Base-by-base conservation (phyloP, 2,113 vertebrate genomes). In the Otocyon megalotis region DNA sequence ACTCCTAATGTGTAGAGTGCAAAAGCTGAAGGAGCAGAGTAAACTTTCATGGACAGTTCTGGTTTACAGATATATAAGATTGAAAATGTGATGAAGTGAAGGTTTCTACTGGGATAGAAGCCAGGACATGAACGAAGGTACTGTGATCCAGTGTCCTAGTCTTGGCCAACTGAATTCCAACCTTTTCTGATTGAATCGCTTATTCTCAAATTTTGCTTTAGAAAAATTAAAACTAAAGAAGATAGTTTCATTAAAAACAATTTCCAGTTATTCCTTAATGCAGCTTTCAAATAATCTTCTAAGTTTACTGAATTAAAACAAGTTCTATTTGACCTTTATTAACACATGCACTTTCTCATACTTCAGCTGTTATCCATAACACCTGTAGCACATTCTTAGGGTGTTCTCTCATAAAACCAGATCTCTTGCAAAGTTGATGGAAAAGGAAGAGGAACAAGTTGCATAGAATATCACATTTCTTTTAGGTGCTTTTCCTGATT, bases 371-470 rank as follows among this genome's bases (percentile, higher is more conserved):
- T 96, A 65, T 28, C 69, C 71, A 9, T 67, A 94, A 85, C 94
- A 98, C 96, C 97, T 97, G 95, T 94, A 94, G 88, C n/a, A 90
- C 80, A 90, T 96, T 93, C 90, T 60, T 86, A 22, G 17, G 48
- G 79, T 17, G 69, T 96, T 84, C 69, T 94, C 92, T 81, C 95
- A 88, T 65, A 97, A 96, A 98, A 93, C 88, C 97, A 97, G 96
- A 98, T 94, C 94, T 63, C 85, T 76, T 94, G 60, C 71, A 96
- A 95, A 93, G 81, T 3, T 81, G 76, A 92, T 79, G 63, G 82
- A 92, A 88, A 93, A 88, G n/a, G 69, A 88, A 95, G 76, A 97
- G 11, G 92, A 84, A 35, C 11, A 79, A 94, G 94, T 74, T 94
- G 76, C 35, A 43, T 20, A 74, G 58, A 87, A 60, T 94, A 96